A percentile compares a stretch with the other conserved stretches of the same genome.
These are phyloP conservation scores for Papilio demoleus DNA, from an alignment of 2,888 invertebrate species.

Conservation along the genomic window DNA sequence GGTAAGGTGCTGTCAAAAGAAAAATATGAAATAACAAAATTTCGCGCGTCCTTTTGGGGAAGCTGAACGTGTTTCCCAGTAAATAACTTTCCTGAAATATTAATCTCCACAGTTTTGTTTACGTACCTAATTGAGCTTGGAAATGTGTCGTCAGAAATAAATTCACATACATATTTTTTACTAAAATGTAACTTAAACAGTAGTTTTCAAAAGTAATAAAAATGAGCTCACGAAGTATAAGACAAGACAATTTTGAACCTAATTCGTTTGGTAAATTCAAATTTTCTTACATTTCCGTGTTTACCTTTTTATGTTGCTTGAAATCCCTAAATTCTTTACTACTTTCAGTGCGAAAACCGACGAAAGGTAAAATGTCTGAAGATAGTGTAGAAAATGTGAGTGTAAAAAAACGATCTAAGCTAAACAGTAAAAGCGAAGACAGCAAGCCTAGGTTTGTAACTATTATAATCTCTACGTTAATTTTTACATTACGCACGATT, in stretches of 20 bases:
- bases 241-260: conserved; percentile 30
- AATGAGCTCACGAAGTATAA: conserved; percentile 29
- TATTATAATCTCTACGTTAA: neutral
- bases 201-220: neutral
- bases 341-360: conserved; percentile 50
- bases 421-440: conserved; percentile 58
- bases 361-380: conserved; percentile 56
- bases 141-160: neutral
- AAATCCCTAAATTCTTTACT: neutral
- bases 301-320: no score
- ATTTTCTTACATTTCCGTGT: neutral
- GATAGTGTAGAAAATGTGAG: conserved; percentile 64
- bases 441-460: conserved; percentile 51
- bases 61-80: neutral
- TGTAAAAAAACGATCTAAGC: conserved; percentile 65
- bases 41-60: conserved; percentile 6
- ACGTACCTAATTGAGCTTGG: neutral
- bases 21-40: conserved; percentile 1
- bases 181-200: neutral
- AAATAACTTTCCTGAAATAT: neutral
- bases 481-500: no score
- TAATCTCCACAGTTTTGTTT: neutral
- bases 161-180: neutral
- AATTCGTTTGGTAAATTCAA: conserved; percentile 31
- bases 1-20: neutral